A percentile compares a stretch with the other conserved stretches of the same genome.
phyloP scores from a whole-genome alignment of 2,113 vertebrate species.

The Dendropsophus ebraccatus region DNA sequence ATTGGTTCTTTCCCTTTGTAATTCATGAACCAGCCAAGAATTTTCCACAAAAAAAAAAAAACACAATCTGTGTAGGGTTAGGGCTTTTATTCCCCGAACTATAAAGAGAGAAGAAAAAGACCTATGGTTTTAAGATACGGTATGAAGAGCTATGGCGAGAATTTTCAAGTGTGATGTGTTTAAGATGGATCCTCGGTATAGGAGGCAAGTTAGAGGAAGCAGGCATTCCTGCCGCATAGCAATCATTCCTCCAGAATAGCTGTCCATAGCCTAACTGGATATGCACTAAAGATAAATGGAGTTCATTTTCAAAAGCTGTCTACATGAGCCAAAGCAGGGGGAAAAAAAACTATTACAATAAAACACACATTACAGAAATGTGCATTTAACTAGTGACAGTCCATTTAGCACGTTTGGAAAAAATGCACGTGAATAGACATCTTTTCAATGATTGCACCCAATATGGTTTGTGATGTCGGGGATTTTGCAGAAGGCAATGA shows the following conservation, averaged over 20 bases:
- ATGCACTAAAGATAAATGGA: conserved; percentile 43
- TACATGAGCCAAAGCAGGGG: background rate
- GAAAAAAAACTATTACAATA: conserved; percentile 9
- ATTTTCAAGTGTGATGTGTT: conserved; percentile 31
- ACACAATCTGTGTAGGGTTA: background rate
- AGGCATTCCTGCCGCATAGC: conserved; percentile 46
- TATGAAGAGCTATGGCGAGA: conserved; percentile 11
- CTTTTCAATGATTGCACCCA: background rate
- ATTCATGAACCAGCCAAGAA: background rate
- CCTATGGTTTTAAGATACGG: background rate
- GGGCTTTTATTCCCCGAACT: background rate
- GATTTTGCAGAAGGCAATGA: background rate
- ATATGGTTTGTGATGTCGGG: background rate
- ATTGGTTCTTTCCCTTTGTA: background rate
- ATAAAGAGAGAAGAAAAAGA: background rate
- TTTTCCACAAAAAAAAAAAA: background rate
- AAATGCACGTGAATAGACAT: background rate
- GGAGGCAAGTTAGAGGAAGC: conserved; percentile 46
- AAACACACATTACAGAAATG: conserved; percentile 23
- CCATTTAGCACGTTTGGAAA: background rate
- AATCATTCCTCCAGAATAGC: conserved; percentile 46
- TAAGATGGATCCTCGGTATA: conserved; percentile 26
- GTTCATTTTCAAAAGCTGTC: conserved; percentile 27
- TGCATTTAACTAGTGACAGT: conserved; percentile 18
- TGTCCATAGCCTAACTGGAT: conserved; percentile 49